phyloP scores from a whole-genome alignment of 2,888 invertebrate species.

The Ptilodon capucinus region DNA sequence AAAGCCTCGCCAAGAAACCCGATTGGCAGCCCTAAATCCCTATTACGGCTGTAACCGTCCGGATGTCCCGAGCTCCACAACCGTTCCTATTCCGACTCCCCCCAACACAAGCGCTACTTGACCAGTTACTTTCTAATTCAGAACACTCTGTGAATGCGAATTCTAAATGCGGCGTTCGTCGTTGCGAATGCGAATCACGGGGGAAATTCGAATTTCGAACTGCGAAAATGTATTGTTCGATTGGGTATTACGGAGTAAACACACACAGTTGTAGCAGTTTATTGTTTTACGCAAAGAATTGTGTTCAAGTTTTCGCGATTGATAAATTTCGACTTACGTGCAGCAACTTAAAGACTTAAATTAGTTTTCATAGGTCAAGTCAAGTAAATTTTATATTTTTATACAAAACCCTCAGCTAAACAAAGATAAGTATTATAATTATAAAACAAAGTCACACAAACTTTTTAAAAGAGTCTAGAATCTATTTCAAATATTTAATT shows the following conservation, averaged over 20 bases:
- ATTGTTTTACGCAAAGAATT: background rate
- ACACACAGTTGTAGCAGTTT: background rate
- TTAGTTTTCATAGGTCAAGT: too few relatives aligned
- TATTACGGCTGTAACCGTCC: conserved; percentile 41
- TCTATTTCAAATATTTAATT: too few relatives aligned
- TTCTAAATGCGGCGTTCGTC: conserved; percentile 23
- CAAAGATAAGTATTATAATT: too few relatives aligned
- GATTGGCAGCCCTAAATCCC: conserved; percentile 22
- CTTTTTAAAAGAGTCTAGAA: too few relatives aligned
- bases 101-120: conserved; percentile 37
- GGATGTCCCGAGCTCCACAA: conserved; percentile 38
- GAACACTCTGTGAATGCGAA: conserved; percentile 35
- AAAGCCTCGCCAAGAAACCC: conserved; percentile 2
- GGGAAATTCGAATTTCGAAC: conserved; percentile 1
- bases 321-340: too few relatives aligned
- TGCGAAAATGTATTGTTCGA: background rate
- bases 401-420: too few relatives aligned
- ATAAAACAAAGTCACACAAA: too few relatives aligned
- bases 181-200: conserved; percentile 6
- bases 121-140: conserved; percentile 55
- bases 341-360: too few relatives aligned
- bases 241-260: background rate
- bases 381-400: too few relatives aligned
- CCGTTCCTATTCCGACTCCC: conserved; percentile 36
- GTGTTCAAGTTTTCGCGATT: too few relatives aligned